phyloP scores from a whole-genome alignment of 1,140 invertebrate species.

The Drosophila yakuba region DNA sequence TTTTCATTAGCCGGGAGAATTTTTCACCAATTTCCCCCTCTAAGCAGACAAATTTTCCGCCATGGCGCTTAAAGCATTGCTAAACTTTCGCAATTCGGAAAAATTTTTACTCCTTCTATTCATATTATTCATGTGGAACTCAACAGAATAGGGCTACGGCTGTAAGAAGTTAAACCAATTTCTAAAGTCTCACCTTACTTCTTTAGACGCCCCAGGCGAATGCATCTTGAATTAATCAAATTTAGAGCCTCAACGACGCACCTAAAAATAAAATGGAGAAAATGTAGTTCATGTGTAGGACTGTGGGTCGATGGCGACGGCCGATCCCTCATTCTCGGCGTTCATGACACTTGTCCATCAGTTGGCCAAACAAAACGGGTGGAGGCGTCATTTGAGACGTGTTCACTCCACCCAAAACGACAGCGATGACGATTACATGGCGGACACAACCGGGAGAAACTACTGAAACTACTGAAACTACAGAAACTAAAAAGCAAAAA shows the following conservation, averaged over 20 bases:
- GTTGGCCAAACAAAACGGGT: constrained; percentile 61
- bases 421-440: constrained; percentile 37
- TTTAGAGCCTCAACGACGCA: constrained; percentile 67
- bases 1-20: constrained; percentile 65
- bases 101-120: no score
- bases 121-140: no score
- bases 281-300: constrained; percentile 27
- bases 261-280: constrained; percentile 25
- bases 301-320: constrained; percentile 2
- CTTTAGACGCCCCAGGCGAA: constrained; percentile 14
- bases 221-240: constrained; percentile 68
- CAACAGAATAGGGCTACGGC: no score
- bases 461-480: constrained; percentile 57
- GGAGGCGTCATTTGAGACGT: constrained; percentile 73
- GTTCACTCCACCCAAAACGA: constrained; percentile 55
- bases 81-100: neutral
- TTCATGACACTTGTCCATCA: constrained; percentile 81
- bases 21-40: constrained; percentile 10
- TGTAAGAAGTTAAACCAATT: neutral
- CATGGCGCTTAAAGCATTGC: neutral
- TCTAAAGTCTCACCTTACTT: constrained; percentile 36
- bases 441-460: constrained; percentile 24
- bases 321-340: constrained; percentile 64
- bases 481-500: constrained; percentile 28
- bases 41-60: neutral